These are phyloP conservation scores for Diplodus puntazzo DNA, from an alignment of 2,797 vertebrate species.

Conservation along the genomic window DNA sequence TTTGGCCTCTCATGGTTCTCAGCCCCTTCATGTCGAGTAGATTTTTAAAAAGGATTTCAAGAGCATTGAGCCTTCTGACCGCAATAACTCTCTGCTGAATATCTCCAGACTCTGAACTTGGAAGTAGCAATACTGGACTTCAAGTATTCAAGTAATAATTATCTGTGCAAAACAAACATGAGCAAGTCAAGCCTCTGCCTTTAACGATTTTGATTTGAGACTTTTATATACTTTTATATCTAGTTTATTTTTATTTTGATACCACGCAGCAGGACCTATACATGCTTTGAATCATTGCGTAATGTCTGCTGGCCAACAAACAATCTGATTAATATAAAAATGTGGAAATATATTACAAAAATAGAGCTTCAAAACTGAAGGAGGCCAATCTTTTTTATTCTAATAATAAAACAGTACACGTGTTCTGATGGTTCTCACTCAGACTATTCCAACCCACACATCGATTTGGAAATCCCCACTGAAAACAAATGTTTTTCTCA, in stretches of 20 bases:
- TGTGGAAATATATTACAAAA: not conserved
- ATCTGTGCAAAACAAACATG: slow-evolving; percentile 12
- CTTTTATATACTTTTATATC: not conserved
- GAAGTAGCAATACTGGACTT: slow-evolving; percentile 10
- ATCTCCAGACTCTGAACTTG: slow-evolving; percentile 35
- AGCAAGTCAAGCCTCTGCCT: not conserved
- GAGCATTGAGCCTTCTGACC: slow-evolving; percentile 36
- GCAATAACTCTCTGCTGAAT: slow-evolving; percentile 30
- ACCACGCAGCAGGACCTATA: not conserved
- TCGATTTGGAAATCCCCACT: not conserved
- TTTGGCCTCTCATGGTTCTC: slow-evolving; percentile 32
- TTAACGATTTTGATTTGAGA: not conserved
- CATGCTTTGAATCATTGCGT: not conserved
- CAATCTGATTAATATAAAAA: not conserved
- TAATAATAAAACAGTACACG: not conserved
- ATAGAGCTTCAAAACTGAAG: not conserved
- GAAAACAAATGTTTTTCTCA: slow-evolving; percentile 39
- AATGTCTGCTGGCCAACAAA: not conserved
- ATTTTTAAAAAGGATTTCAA: slow-evolving; percentile 48
- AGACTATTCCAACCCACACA: not conserved
- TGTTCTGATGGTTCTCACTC: not conserved
- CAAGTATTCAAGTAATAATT: slow-evolving; percentile 2
- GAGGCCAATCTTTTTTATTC: not conserved
- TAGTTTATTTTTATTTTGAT: not conserved
- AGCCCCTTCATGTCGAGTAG: slow-evolving; percentile 5